A percentile compares a stretch with the other conserved stretches of the same genome.
Conservation (phyloP, 2,888 invertebrate genomes). For the Temnothorax ravouxi region DNA sequence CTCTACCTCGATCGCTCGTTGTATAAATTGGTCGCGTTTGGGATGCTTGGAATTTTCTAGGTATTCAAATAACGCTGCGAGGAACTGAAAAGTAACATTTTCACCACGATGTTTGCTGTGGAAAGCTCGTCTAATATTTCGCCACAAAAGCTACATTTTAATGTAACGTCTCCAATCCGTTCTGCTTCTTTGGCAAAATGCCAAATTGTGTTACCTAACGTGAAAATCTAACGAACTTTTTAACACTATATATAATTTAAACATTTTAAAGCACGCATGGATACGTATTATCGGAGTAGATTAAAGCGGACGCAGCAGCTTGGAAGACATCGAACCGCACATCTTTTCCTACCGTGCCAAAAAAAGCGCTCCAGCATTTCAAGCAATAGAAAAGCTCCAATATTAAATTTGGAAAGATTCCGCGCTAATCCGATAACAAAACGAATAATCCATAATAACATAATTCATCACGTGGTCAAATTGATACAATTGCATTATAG, state of each 20-base stretch:
- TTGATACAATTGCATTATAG: not conserved
- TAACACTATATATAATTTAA: not conserved
- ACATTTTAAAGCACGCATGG: not conserved
- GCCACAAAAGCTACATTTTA: constrained; percentile 6
- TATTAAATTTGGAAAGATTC: not conserved
- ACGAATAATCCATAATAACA: constrained; percentile 2
- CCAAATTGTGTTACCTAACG: not conserved
- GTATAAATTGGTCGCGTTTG: constrained; percentile 31
- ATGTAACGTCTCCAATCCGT: not conserved
- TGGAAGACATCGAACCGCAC: not conserved
- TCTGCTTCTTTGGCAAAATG: not conserved
- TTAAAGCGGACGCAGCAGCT: not conserved
- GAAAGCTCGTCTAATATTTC: not conserved
- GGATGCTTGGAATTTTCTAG: constrained; percentile 60
- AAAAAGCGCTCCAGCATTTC: constrained; percentile 32
- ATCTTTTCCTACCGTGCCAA: constrained; percentile 6
- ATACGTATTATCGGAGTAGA: not conserved
- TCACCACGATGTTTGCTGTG: not conserved
- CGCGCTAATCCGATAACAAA: not conserved
- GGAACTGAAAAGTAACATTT: constrained; percentile 16
- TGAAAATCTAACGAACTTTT: not conserved
- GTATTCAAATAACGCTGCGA: constrained; percentile 15
- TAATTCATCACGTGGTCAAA: not conserved
- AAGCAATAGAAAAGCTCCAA: not conserved
- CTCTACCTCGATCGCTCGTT: constrained; percentile 39